Evolutionary conservation across 2,113 vertebrate species (phyloP).

Genomic region (Prolemur simus): DNA sequence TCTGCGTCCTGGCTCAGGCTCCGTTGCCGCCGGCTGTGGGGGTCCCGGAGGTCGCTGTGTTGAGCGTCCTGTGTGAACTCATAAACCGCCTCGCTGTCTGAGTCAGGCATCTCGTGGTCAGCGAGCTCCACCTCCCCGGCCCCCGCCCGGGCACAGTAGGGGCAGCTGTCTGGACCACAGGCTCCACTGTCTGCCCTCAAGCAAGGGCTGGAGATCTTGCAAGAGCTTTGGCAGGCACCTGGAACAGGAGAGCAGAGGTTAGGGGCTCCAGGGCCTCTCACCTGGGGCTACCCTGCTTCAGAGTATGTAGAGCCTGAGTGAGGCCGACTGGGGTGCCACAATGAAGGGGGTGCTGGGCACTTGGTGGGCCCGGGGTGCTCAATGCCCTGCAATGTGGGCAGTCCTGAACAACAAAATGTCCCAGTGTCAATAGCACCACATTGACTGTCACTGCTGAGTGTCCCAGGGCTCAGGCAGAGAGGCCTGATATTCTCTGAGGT

Average conservation of each 20-base stretch:
- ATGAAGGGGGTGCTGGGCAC: not conserved
- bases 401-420: not conserved
- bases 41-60: conserved; percentile 86
- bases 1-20: conserved; percentile 55
- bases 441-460: not conserved
- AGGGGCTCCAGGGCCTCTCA: not conserved
- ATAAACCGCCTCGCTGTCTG: conserved; percentile 94
- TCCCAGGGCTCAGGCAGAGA: not conserved
- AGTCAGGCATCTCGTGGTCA: conserved; percentile 89
- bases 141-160: conserved; percentile 90
- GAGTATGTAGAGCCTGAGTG: not conserved
- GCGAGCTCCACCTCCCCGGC: conserved; percentile 85
- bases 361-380: not conserved
- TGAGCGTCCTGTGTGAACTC: conserved; percentile 95
- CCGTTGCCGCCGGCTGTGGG: conserved; percentile 66
- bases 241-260: conserved; percentile 58
- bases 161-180: conserved; percentile 91
- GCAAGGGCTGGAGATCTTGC: conserved; percentile 88
- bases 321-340: not conserved
- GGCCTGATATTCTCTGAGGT: not conserved
- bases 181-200: conserved; percentile 88
- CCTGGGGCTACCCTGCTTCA: not conserved
- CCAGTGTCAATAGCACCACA: not conserved
- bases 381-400: not conserved
- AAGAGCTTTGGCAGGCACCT: conserved; percentile 89